Conservation (phyloP, 2,888 invertebrate genomes). For the Corbicula japonica region DNA sequence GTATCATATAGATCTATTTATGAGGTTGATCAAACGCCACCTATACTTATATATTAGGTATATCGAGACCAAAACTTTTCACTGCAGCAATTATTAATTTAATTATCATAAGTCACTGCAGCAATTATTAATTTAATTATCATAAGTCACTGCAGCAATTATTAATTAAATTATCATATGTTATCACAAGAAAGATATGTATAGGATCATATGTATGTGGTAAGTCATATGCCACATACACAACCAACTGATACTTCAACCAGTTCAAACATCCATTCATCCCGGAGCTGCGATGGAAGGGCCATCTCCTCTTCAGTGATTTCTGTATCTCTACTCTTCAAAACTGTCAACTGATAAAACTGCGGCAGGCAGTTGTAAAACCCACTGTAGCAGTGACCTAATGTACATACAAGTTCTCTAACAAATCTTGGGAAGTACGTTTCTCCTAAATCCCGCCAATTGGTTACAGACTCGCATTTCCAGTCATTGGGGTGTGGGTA, state of each 20-base stretch:
- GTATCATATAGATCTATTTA: too few relatives aligned
- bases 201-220: too few relatives aligned
- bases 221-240: neutral
- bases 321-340: slow-evolving; percentile 1
- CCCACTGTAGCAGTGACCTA: neutral
- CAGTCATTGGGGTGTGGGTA: slow-evolving; percentile 1
- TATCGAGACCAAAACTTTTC: too few relatives aligned
- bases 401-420: neutral
- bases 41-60: too few relatives aligned
- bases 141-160: too few relatives aligned
- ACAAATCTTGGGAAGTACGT: slow-evolving; percentile 9
- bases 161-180: too few relatives aligned
- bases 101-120: too few relatives aligned
- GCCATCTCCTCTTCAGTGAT: neutral
- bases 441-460: slow-evolving; percentile 3
- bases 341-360: slow-evolving; percentile 7
- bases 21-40: too few relatives aligned
- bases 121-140: too few relatives aligned
- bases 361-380: slow-evolving; percentile 5
- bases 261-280: neutral
- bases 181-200: too few relatives aligned
- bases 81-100: too few relatives aligned
- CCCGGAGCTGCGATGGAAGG: slow-evolving; percentile 3
- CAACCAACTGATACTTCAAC: slow-evolving; percentile 2
- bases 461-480: neutral